Percentiles rank a stretch among this genome's conserved stretches.
phyloP scores from a whole-genome alignment of 2,113 vertebrate genomes.

The Oncorhynchus masou region DNA sequence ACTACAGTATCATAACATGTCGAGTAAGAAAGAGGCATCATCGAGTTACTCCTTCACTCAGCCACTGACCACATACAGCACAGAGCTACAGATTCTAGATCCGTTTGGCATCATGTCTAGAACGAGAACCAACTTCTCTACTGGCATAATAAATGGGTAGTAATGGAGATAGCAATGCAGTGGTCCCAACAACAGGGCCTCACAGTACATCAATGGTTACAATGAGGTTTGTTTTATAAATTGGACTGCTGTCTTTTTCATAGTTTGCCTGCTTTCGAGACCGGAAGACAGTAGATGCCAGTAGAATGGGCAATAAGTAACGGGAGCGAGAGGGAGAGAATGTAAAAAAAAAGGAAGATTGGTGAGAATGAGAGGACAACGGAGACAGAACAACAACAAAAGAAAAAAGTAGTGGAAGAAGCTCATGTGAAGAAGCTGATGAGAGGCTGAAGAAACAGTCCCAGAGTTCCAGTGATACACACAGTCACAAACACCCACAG shows the following conservation, averaged over 20 bases:
- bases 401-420: conserved; percentile 19
- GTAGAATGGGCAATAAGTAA: background rate
- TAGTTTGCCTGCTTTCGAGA: background rate
- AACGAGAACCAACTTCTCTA: no score
- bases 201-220: no score
- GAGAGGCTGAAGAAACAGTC: conserved; percentile 86
- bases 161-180: no score
- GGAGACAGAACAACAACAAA: background rate
- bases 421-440: conserved; percentile 68
- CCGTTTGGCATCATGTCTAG: no score
- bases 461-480: conserved; percentile 88
- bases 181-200: no score
- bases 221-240: no score
- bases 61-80: no score
- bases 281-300: background rate
- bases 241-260: no score
- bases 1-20: background rate
- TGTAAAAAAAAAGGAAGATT: background rate
- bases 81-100: no score
- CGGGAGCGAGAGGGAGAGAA: background rate
- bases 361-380: background rate
- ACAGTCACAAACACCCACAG: conserved; percentile 89
- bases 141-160: no score
- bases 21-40: background rate
- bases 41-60: background rate